Evolutionary conservation across 2,797 vertebrate species (phyloP), one percentile per base, ranked within the genome.

Genomic region (Sebastes kiyomatsui): DNA sequence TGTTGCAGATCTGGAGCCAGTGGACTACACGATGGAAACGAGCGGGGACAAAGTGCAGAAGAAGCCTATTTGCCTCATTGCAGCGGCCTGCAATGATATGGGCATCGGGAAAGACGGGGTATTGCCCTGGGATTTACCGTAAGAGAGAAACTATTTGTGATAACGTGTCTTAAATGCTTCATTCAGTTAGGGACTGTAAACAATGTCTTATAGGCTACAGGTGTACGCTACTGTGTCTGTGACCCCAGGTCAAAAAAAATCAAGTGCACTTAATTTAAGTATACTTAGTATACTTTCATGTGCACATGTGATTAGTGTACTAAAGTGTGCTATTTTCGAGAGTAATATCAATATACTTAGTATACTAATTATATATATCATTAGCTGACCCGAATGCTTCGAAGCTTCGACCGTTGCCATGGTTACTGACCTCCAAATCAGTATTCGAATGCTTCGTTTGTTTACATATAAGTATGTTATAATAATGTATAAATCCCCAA

Each of bases 81-180:
- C 93, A 0, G 96, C 96, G 0, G 92, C 75, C 0, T 96, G 95
- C 62, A 94, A 67, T 0, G 76, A 82, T 42, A 78, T 90, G 91
- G 96, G 96, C 2, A 96, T 97, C 38, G 96, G 95, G 3, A 95
- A 92, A 18, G 86, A 96, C 30, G 95, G 96, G 3, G 33, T 67
- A 0, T 49, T 97, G 80, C 96, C 96, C 7, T 97, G 96, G 96
- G 56, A 76, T 55, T 78, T 97, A 86, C 95, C 96, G 96, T 97
- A 94, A 97, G 96, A 72, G 1, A 18, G 22, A 52, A 52, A 7
- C 2, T 10, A 4, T 58, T n/a, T 62, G 52, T 59, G 38, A 69
- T 16, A 1, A 13, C 4, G 14, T 64, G 25, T 32, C 32, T 42
- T 12, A 3, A 0, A 11, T 25, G 46, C 16, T n/a, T 25, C 3